Percentiles rank a stretch among this genome's conserved stretches.
phyloP scores from a whole-genome alignment of 2,888 invertebrate species.

The Melanargia galathea region DNA sequence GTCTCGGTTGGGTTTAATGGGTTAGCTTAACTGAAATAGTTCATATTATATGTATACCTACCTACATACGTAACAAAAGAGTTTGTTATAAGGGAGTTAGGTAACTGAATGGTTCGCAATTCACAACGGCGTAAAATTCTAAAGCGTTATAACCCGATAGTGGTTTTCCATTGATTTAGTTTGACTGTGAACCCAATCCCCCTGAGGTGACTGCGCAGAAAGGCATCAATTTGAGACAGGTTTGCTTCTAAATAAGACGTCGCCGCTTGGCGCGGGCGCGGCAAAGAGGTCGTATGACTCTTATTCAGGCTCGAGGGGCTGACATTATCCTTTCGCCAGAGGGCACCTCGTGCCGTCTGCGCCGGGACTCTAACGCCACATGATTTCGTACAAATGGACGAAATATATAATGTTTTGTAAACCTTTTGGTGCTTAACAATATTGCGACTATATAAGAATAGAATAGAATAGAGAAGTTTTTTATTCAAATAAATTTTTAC shows the following conservation, averaged over 20 bases:
- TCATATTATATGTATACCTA: no score
- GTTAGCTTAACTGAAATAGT: no score
- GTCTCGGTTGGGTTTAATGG: no score
- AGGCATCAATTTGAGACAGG: slow-evolving; percentile 74
- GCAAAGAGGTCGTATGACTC: slow-evolving; percentile 78
- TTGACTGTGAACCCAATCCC: slow-evolving; percentile 30
- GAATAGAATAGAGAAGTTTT: no score
- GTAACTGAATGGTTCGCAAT: no score
- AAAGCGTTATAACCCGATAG: neutral
- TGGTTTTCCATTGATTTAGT: neutral
- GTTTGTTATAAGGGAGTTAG: no score
- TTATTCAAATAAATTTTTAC: no score
- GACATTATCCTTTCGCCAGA: slow-evolving; percentile 67
- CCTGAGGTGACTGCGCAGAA: slow-evolving; percentile 74
- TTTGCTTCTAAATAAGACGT: slow-evolving; percentile 79
- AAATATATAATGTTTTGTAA: neutral
- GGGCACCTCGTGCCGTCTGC: slow-evolving; percentile 55
- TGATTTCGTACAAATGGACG: slow-evolving; percentile 32
- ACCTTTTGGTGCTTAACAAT: neutral
- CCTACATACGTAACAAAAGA: no score
- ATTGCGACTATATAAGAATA: no score
- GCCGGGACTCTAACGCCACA: slow-evolving; percentile 34
- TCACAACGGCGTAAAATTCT: no score
- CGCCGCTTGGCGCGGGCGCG: slow-evolving; percentile 66
- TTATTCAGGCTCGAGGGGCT: slow-evolving; percentile 69